phyloP scores from a whole-genome alignment of 2,888 invertebrate genomes.

The Drosophila recens region DNA sequence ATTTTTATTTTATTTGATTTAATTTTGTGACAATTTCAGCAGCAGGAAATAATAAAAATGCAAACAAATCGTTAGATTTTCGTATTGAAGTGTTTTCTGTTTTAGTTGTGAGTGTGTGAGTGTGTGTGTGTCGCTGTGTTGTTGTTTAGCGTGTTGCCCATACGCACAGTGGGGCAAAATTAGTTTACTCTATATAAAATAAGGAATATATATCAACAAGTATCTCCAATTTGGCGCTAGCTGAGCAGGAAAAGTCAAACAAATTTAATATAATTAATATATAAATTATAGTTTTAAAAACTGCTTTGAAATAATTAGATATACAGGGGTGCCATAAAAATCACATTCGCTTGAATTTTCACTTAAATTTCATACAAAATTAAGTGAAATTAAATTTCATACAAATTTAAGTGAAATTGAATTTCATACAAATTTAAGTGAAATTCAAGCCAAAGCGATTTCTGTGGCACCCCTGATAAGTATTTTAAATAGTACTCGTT shows the following conservation, averaged over 20 bases:
- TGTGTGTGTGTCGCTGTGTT: slow-evolving; percentile 40
- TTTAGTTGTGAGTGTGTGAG: slow-evolving; percentile 26
- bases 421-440: no score
- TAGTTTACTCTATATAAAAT: background rate
- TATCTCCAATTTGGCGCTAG: background rate
- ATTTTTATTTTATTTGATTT: slow-evolving; percentile 74
- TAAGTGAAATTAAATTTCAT: no score
- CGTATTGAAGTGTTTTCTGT: slow-evolving; percentile 70
- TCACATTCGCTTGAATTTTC: no score
- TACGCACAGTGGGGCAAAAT: slow-evolving; percentile 50
- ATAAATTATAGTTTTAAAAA: no score
- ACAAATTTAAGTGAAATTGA: no score
- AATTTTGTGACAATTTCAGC: slow-evolving; percentile 79
- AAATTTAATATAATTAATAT: no score
- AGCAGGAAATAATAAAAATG: slow-evolving; percentile 83
- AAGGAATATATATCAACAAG: background rate
- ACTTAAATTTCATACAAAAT: no score
- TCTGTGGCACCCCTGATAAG: no score
- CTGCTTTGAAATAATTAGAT: no score
- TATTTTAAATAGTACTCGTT: no score
- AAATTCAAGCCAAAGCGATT: no score
- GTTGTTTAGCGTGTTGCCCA: slow-evolving; percentile 48
- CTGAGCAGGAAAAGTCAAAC: background rate
- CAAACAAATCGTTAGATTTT: slow-evolving; percentile 82
- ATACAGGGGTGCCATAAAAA: no score